A percentile compares a stretch with the other conserved stretches of the same genome.
phyloP scores from a whole-genome alignment of 2,888 invertebrate species.

The Synanthedon vespiformis region DNA sequence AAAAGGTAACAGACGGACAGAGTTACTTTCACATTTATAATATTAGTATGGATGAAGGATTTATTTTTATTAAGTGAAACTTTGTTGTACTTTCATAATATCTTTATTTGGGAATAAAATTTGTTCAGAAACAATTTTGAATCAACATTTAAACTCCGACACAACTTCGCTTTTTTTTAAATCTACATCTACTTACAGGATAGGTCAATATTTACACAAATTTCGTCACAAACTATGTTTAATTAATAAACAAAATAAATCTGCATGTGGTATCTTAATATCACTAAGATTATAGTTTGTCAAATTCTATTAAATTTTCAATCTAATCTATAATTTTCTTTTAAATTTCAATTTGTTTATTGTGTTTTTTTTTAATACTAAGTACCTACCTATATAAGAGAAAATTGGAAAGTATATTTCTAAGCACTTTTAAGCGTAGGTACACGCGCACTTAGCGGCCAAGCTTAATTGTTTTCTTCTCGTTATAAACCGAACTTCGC shows the following conservation, averaged over 20 bases:
- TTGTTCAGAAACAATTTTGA: constrained; percentile 40
- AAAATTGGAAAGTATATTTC: constrained; percentile 23
- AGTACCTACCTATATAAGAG: constrained; percentile 21
- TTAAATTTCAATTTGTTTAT: constrained; percentile 27
- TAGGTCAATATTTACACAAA: constrained; percentile 27
- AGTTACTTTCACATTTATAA: too few relatives aligned
- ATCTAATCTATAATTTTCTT: constrained; percentile 34
- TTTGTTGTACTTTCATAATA: constrained; percentile 9
- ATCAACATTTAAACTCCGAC: constrained; percentile 24
- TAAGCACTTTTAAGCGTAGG: constrained; percentile 11
- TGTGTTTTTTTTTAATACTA: constrained; percentile 14
- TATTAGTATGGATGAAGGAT: too few relatives aligned
- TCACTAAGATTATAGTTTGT: constrained; percentile 8
- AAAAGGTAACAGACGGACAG: too few relatives aligned
- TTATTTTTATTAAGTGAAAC: neutral
- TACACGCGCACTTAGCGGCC: too few relatives aligned
- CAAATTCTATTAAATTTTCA: constrained; percentile 18
- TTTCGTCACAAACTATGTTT: constrained; percentile 16
- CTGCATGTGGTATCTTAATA: constrained; percentile 16
- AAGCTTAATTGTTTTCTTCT: too few relatives aligned
- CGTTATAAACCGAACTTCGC: too few relatives aligned
- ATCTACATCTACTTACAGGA: constrained; percentile 11
- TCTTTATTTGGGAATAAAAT: constrained; percentile 62
- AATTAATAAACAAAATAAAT: constrained; percentile 52
- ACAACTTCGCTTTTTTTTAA: constrained; percentile 3